Evolutionary conservation across 2,888 invertebrate species (phyloP).

Genomic region (Catocala fraxini): DNA sequence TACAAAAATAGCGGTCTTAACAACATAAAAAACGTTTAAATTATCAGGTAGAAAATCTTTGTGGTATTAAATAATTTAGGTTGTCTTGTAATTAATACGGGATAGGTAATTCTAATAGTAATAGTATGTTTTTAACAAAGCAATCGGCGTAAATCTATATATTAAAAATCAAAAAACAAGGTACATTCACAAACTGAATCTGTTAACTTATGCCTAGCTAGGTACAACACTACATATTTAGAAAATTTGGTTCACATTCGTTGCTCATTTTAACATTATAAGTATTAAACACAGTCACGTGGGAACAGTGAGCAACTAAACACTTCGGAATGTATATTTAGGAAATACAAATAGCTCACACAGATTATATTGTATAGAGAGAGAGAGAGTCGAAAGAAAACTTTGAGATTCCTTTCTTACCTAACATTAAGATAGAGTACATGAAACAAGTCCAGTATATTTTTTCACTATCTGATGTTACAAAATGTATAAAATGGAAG

Average conservation of each 20-base stretch:
- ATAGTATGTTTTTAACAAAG: constrained; percentile 26
- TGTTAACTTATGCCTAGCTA: constrained; percentile 79
- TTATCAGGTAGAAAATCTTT: constrained; percentile 37
- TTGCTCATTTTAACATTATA: constrained; percentile 78
- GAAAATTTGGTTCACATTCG: constrained; percentile 86
- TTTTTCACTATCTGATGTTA: constrained; percentile 56
- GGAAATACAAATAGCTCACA: constrained; percentile 58
- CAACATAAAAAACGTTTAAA: constrained; percentile 43
- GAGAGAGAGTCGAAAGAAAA: constrained; percentile 56
- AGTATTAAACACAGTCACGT: constrained; percentile 58
- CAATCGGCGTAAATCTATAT: constrained; percentile 28
- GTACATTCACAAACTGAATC: constrained; percentile 60
- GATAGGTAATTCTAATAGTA: constrained; percentile 20
- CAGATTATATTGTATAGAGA: constrained; percentile 41
- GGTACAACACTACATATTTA: constrained; percentile 78
- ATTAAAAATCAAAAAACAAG: constrained; percentile 56
- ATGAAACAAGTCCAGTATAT: constrained; percentile 45
- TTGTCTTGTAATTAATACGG: constrained; percentile 26
- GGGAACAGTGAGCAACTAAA: constrained; percentile 71
- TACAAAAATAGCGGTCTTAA: constrained; percentile 55
- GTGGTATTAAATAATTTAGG: constrained; percentile 37
- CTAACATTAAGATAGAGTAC: constrained; percentile 48
- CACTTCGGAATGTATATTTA: constrained; percentile 78
- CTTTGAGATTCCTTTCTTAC: constrained; percentile 64
- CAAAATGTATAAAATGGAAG: constrained; percentile 59